phyloP scores from a whole-genome alignment of 2,888 invertebrate genomes.

The Perizoma affinitatum region DNA sequence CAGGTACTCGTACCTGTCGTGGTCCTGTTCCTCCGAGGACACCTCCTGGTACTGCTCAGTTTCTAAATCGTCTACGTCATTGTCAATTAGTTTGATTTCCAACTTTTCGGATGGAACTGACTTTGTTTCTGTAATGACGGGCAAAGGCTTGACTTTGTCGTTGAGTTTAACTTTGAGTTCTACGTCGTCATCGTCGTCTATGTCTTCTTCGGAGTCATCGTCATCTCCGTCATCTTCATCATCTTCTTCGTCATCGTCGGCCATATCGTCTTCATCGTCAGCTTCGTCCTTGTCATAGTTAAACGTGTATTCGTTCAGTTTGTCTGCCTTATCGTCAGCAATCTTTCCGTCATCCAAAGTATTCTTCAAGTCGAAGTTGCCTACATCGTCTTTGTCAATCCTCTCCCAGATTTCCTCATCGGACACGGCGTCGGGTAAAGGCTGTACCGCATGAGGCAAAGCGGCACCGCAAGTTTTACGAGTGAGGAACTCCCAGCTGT shows the following conservation, averaged over 20 bases:
- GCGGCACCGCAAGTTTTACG: slow-evolving; percentile 70
- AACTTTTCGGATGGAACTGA: slow-evolving; percentile 47
- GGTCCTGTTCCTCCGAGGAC: slow-evolving; percentile 67
- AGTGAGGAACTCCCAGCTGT: slow-evolving; percentile 79
- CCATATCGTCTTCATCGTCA: slow-evolving; percentile 62
- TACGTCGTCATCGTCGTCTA: slow-evolving; percentile 61
- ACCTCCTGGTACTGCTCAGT: slow-evolving; percentile 60
- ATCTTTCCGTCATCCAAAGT: slow-evolving; percentile 73
- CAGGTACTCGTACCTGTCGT: slow-evolving; percentile 78
- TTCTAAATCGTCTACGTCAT: slow-evolving; percentile 59
- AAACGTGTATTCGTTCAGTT: slow-evolving; percentile 43
- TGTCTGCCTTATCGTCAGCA: slow-evolving; percentile 52
- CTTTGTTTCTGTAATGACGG: slow-evolving; percentile 11
- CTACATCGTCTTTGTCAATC: slow-evolving; percentile 67
- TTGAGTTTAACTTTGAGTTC: slow-evolving; percentile 60
- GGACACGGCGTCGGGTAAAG: slow-evolving; percentile 59
- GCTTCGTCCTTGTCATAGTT: slow-evolving; percentile 57
- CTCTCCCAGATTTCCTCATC: slow-evolving; percentile 80
- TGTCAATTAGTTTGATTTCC: slow-evolving; percentile 66
- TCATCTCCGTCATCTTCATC: slow-evolving; percentile 49
- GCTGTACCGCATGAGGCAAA: slow-evolving; percentile 64
- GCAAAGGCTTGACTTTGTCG: slow-evolving; percentile 20
- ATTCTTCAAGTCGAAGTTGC: slow-evolving; percentile 72
- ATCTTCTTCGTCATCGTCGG: slow-evolving; percentile 62
- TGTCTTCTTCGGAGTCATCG: slow-evolving; percentile 57